Conservation (phyloP, 1,140 invertebrate genomes). For the Zaprionus davidi region DNA sequence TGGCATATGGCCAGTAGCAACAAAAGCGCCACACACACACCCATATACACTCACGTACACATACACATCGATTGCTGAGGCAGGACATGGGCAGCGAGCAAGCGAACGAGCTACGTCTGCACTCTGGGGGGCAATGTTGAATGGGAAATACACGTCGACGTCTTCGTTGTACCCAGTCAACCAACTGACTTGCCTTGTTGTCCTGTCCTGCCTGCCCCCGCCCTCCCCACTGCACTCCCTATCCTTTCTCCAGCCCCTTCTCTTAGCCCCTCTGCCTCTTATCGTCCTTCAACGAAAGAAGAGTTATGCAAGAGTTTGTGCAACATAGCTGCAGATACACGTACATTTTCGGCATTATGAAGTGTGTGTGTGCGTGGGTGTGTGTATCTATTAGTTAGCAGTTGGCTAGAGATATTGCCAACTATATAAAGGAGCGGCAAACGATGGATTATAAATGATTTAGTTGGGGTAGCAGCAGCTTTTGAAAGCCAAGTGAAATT, state of each 20-base stretch:
- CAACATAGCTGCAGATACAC: constrained; percentile 36
- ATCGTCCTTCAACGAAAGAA: constrained; percentile 36
- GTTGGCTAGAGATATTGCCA: constrained; percentile 37
- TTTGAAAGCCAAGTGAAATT: constrained; percentile 8
- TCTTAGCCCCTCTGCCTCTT: constrained; percentile 13
- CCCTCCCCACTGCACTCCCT: not conserved
- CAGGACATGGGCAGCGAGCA: constrained; percentile 44
- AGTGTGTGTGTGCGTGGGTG: constrained; percentile 18
- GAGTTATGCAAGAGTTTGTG: constrained; percentile 72
- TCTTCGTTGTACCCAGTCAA: constrained; percentile 45
- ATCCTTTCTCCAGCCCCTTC: not conserved
- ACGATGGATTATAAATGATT: constrained; percentile 76
- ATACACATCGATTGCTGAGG: constrained; percentile 28
- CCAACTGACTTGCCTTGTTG: constrained; percentile 33
- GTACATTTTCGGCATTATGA: constrained; percentile 42
- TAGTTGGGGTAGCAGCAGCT: constrained; percentile 26
- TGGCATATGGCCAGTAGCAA: constrained; percentile 83
- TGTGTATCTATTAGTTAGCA: constrained; percentile 50
- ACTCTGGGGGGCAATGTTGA: constrained; percentile 51
- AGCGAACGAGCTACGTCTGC: constrained; percentile 21
- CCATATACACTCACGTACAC: constrained; percentile 7
- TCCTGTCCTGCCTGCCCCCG: constrained; percentile 10
- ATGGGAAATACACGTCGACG: constrained; percentile 46
- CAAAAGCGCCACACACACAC: constrained; percentile 57
- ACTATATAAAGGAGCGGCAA: constrained; percentile 28